A percentile compares a stretch with the other conserved stretches of the same genome.
Conservation (phyloP, 2,113 vertebrate genomes). For the Lasiurus borealis region DNA sequence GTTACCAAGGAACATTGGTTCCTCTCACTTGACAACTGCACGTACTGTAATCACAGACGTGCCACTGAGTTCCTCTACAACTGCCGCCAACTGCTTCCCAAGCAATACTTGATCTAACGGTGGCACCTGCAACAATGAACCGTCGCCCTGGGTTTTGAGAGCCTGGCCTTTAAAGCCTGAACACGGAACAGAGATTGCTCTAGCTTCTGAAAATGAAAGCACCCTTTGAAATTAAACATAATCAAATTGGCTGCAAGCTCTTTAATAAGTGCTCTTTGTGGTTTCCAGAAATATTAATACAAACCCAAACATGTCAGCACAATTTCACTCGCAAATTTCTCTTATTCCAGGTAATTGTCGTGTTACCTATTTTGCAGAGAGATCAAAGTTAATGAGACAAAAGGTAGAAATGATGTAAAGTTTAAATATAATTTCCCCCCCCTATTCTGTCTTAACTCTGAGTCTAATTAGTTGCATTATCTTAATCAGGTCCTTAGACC, state of each 20-base stretch:
- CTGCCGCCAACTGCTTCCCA: not conserved
- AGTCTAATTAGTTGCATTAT: not conserved
- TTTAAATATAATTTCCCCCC: not conserved
- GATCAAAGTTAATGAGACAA: not conserved
- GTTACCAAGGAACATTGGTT: not conserved
- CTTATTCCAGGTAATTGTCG: not conserved
- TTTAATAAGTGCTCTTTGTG: not conserved
- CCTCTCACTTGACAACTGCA: conserved; percentile 47
- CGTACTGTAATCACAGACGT: conserved; percentile 22
- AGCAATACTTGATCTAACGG: not conserved
- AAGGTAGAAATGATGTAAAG: not conserved
- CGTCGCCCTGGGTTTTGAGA: not conserved
- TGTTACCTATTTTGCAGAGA: conserved; percentile 28
- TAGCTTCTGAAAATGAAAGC: conserved; percentile 29
- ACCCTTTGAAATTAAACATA: conserved; percentile 24
- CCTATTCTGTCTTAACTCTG: not conserved
- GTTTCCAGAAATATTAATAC: not conserved
- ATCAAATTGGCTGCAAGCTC: not conserved
- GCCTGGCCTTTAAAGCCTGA: not conserved
- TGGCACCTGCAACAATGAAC: not conserved
- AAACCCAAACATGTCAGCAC: not conserved
- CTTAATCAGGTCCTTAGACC: not conserved
- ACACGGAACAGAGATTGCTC: not conserved
- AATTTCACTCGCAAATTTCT: not conserved
- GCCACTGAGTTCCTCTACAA: conserved; percentile 16